These are phyloP conservation scores for Mionectes macconnelli DNA, from an alignment of 2,113 vertebrate species.

Conservation along the genomic window DNA sequence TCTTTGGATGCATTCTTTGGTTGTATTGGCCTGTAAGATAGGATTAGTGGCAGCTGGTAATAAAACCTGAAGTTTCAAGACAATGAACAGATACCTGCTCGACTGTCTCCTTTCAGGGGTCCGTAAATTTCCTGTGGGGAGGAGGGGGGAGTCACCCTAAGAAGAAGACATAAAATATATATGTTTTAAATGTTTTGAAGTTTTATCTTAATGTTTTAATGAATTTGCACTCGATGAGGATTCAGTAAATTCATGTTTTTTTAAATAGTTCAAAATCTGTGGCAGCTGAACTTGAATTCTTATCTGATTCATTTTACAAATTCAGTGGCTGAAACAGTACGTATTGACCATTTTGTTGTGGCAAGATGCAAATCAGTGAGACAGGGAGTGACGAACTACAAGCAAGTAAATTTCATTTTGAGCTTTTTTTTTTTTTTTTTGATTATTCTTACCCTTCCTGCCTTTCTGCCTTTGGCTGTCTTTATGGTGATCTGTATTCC, in stretches of 20 bases:
- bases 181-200: background rate
- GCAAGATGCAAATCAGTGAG: background rate
- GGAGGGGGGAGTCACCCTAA: background rate
- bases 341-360: background rate
- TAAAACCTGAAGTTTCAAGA: background rate
- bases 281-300: background rate
- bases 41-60: background rate
- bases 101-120: background rate
- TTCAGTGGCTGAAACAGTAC: background rate
- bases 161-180: background rate
- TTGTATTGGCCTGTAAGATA: background rate
- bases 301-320: background rate
- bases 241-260: background rate
- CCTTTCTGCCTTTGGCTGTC: background rate
- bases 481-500: background rate
- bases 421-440: background rate
- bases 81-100: background rate
- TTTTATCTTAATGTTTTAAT: background rate
- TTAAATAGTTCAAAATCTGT: background rate
- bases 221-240: background rate
- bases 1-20: background rate
- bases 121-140: background rate
- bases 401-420: background rate
- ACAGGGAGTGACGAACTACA: background rate
- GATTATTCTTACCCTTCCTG: background rate